Evolutionary conservation across 2,888 invertebrate genomes (phyloP).

Genomic region (Eulithis prunata): DNA sequence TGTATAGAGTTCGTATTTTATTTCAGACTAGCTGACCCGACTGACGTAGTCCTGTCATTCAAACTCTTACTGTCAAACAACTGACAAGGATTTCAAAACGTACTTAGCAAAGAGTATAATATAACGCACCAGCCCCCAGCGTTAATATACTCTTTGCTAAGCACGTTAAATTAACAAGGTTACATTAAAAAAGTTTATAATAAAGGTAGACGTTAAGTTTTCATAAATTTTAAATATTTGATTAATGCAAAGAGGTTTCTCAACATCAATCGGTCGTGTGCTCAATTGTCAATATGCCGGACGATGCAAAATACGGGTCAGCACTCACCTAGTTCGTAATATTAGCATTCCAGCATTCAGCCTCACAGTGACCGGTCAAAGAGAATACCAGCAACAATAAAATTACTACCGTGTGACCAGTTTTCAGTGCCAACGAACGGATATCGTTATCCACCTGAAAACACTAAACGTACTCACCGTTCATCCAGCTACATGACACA

Average conservation of each 20-base stretch:
- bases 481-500: constrained; percentile 59
- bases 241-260: neutral
- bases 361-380: constrained; percentile 19
- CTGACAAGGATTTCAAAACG: too few species aligned
- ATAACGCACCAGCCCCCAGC: too few species aligned
- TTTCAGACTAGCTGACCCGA: too few species aligned
- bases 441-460: constrained; percentile 59
- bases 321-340: neutral
- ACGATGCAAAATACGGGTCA: neutral
- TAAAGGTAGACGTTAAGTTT: too few species aligned
- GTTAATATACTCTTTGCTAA: too few species aligned
- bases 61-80: too few species aligned
- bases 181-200: too few species aligned
- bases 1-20: too few species aligned
- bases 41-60: too few species aligned
- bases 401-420: constrained; percentile 35
- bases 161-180: too few species aligned
- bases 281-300: neutral
- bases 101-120: too few species aligned
- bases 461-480: constrained; percentile 68
- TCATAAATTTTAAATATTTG: neutral
- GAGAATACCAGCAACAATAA: constrained; percentile 36
- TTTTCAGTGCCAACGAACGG: constrained; percentile 22
- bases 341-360: constrained; percentile 5
- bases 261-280: neutral